Base-by-base conservation (phyloP, 1,140 invertebrate species). In the Drosophila seguyi region DNA sequence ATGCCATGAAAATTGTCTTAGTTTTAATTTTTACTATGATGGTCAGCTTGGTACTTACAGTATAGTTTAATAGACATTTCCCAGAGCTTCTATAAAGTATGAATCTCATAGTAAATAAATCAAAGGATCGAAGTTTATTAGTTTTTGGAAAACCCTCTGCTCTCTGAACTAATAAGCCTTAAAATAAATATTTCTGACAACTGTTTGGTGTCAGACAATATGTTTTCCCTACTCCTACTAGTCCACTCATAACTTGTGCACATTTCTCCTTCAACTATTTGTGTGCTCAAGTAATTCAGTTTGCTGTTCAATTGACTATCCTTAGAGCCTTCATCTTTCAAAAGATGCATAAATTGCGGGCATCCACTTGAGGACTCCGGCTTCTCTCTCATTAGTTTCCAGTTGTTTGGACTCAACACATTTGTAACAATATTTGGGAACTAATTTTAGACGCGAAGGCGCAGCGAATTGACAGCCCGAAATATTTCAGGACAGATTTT, bases 381-480 rank as follows among this genome's bases (percentile, higher is more conserved):
- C 52, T 38, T 27, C 29, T 20, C 27, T 53, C 72, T 60, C 55
- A 50, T 50, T 69, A 69, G 59, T 73, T 47, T 73, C 65, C 85
- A 90, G 85, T 91, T 92, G 91, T 88, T 91, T 92, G 65, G 83
- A 92, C 79, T 92, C 87, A 91, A 81, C 84, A 92, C 91, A 92
- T 91, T 92, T 92, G 91, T 92, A 92, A 92, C 87, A 92, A 92
- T 92, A 92, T 92, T 92, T 92, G 68, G 72, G 74, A 92, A 92
- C 91, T 92, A 92, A 92, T 92, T 92, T 92, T 92, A 92, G 91
- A 86, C 73, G 38, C 47, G 8, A 25, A 22, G 39, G 47, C 65
- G n/a, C 57, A 60, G 62, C 85, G 58, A 84, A 90, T 80, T 91
- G 91, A 92, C 91, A 92, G 81, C 66, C n/a, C 76, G 79, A 76